These are phyloP conservation scores for Sturnira hondurensis DNA, from an alignment of 2,113 vertebrate species.

Conservation along the genomic window DNA sequence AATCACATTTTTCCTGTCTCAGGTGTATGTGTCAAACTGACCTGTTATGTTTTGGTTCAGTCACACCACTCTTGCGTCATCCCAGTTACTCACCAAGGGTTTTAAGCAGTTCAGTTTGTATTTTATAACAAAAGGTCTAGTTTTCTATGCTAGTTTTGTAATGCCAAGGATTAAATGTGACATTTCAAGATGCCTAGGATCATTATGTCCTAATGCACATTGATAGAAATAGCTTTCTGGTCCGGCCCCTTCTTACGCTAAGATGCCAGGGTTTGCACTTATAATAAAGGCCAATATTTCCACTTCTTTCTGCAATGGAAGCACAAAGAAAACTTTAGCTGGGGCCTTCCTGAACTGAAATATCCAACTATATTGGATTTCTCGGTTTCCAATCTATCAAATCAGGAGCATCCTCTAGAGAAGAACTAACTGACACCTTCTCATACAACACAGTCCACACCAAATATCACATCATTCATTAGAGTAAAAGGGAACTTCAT, in stretches of 20 bases:
- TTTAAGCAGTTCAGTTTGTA: not conserved
- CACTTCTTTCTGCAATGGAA: not conserved
- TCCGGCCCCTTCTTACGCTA: not conserved
- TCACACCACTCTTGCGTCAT: not conserved
- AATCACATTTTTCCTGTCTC: not conserved
- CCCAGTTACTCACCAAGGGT: not conserved
- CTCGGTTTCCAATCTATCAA: slow-evolving; percentile 11
- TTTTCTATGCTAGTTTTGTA: not conserved
- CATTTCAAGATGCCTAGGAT: slow-evolving; percentile 21
- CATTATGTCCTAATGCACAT: not conserved
- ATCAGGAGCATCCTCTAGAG: slow-evolving; percentile 21
- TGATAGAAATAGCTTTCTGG: slow-evolving; percentile 25
- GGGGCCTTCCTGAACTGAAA: not conserved
- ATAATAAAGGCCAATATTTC: slow-evolving; percentile 6
- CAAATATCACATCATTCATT: slow-evolving; percentile 1
- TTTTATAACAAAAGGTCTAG: slow-evolving; percentile 38
- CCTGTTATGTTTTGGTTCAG: not conserved
- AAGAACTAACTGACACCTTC: slow-evolving; percentile 29
- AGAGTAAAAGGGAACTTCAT: not conserved
- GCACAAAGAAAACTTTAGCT: not conserved
- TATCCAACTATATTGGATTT: slow-evolving; percentile 62
- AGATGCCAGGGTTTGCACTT: not conserved
- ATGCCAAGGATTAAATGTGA: not conserved
- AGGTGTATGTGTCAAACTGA: not conserved
- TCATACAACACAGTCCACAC: not conserved